These are phyloP conservation scores for Lophura nycthemera DNA, from an alignment of 2,113 vertebrate genomes.

Conservation along the genomic window DNA sequence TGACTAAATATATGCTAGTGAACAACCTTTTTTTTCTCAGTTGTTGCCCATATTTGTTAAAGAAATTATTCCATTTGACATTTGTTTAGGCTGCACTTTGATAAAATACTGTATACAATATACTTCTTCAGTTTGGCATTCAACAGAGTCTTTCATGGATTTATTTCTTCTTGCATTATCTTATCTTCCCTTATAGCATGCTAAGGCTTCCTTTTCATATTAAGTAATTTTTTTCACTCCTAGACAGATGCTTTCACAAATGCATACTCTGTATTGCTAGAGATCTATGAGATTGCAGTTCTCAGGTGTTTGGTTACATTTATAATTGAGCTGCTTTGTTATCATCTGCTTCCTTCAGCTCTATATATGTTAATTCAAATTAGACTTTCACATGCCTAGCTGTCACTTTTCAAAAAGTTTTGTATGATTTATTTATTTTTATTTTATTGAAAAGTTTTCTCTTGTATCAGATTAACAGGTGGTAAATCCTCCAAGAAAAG, in stretches of 20 bases:
- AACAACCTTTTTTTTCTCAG: conserved; percentile 68
- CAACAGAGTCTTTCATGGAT: conserved; percentile 72
- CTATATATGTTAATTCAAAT: not conserved
- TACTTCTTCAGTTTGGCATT: conserved; percentile 76
- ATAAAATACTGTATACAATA: conserved; percentile 80
- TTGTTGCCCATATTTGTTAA: conserved; percentile 86
- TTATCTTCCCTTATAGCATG: conserved; percentile 76
- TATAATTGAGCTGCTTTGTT: not conserved
- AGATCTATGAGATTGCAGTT: conserved; percentile 10
- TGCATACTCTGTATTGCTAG: not conserved
- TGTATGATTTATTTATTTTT: not conserved
- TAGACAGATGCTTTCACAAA: conserved; percentile 62
- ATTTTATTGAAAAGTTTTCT: conserved; percentile 4
- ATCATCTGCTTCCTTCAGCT: not conserved
- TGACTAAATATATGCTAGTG: conserved; percentile 77
- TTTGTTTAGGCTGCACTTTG: conserved; percentile 83
- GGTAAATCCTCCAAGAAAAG: not conserved
- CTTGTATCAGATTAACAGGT: not conserved
- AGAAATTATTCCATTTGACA: conserved; percentile 79
- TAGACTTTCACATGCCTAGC: not conserved
- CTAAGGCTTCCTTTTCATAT: conserved; percentile 80
- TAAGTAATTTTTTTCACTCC: conserved; percentile 67
- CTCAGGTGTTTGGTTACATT: conserved; percentile 17
- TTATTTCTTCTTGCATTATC: conserved; percentile 79
- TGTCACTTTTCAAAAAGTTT: not conserved